Percentiles rank a stretch among this genome's conserved stretches.
Evolutionary conservation across 2,797 vertebrate species (phyloP).

Genomic region (Anguilla marmorata): DNA sequence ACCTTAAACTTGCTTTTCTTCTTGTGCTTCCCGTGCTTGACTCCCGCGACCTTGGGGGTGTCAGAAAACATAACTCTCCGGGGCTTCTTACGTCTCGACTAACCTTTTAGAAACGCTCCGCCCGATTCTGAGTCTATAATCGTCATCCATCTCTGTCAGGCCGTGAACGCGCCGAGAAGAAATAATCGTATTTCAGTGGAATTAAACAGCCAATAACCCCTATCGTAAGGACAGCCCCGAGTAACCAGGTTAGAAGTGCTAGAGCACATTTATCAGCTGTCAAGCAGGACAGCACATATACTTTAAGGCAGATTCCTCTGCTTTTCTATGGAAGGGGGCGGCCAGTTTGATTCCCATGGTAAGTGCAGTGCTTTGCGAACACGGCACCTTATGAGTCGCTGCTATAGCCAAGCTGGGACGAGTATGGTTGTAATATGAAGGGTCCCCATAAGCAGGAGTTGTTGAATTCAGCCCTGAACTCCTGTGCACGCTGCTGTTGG

Average conservation of each 20-base stretch:
- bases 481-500: too few relatives aligned
- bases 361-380: neutral
- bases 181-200: constrained; percentile 72
- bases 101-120: constrained; percentile 65
- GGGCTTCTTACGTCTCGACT: constrained; percentile 58
- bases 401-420: neutral
- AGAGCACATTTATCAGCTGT: constrained; percentile 71
- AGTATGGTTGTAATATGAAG: neutral
- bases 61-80: constrained; percentile 53
- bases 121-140: constrained; percentile 61
- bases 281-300: constrained; percentile 47
- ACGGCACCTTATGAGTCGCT: neutral
- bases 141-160: constrained; percentile 71
- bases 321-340: constrained; percentile 16
- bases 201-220: constrained; percentile 69
- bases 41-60: constrained; percentile 57
- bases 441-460: constrained; percentile 7
- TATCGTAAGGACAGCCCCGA: constrained; percentile 59
- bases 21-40: constrained; percentile 45
- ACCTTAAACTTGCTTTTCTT: constrained; percentile 28
- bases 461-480: constrained; percentile 7
- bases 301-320: neutral
- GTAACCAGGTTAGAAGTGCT: constrained; percentile 69
- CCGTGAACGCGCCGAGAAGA: constrained; percentile 55
- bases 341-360: neutral